These are phyloP conservation scores for Lamellibrachia columna DNA, from an alignment of 2,888 invertebrate species.

Conservation along the genomic window DNA sequence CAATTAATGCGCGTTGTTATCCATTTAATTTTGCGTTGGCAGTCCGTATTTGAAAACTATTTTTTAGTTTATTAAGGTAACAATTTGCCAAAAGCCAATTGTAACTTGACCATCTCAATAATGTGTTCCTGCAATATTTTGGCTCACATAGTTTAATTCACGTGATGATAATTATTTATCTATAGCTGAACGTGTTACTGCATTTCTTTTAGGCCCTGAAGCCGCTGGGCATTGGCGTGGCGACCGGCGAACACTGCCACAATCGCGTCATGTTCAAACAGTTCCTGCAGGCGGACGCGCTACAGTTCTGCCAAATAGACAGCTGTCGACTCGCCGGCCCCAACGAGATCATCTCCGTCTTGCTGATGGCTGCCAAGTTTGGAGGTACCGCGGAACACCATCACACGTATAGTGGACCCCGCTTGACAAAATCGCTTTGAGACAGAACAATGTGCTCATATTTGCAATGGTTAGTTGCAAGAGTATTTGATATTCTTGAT, in stretches of 20 bases:
- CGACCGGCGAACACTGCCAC: constrained; percentile 91
- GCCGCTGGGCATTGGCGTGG: constrained; percentile 83
- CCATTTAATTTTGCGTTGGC: not conserved
- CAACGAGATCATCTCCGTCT: constrained; percentile 87
- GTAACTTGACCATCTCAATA: not conserved
- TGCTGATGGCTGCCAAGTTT: constrained; percentile 87
- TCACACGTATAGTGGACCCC: not conserved
- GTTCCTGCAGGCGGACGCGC: constrained; percentile 80
- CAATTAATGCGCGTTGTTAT: not conserved
- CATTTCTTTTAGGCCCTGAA: constrained; percentile 67
- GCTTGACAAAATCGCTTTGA: no score
- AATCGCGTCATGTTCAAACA: constrained; percentile 92
- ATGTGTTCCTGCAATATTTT: not conserved
- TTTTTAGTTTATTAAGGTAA: not conserved
- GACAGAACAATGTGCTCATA: no score
- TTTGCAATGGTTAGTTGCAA: no score
- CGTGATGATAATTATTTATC: not conserved
- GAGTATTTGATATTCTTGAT: no score
- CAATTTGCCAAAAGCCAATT: not conserved
- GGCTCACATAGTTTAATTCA: not conserved
- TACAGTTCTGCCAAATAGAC: constrained; percentile 91
- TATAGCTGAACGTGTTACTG: not conserved
- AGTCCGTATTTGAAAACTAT: not conserved
- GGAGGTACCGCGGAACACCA: constrained; percentile 70
- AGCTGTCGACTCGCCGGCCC: constrained; percentile 85